Conservation (phyloP, 2,113 vertebrate genomes). For the Hypomesus transpacificus region DNA sequence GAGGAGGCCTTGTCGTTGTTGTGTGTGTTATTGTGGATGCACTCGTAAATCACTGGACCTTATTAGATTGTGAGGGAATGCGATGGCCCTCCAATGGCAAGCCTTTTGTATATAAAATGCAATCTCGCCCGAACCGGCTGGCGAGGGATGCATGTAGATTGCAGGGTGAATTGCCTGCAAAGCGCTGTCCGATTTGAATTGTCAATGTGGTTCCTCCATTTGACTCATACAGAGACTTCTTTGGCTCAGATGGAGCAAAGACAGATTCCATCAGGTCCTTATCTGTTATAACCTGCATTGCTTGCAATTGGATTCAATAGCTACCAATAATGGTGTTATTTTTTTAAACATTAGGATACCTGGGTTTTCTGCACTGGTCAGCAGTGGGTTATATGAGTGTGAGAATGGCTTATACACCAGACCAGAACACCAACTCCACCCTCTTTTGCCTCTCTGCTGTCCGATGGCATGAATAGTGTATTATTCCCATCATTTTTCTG, state of each 20-base stretch:
- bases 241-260: constrained; percentile 76
- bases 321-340: constrained; percentile 84
- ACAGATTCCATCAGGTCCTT: constrained; percentile 85
- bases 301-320: constrained; percentile 83
- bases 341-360: constrained; percentile 86
- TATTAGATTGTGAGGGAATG: constrained; percentile 49
- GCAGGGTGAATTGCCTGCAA: constrained; percentile 66
- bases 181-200: constrained; percentile 61
- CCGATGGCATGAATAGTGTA: constrained; percentile 60
- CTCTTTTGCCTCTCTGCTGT: constrained; percentile 43
- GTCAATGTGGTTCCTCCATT: constrained; percentile 62
- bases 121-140: constrained; percentile 54
- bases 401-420: constrained; percentile 19
- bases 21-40: constrained; percentile 21
- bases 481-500: constrained; percentile 69
- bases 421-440: constrained; percentile 46
- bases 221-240: constrained; percentile 61
- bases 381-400: constrained; percentile 68
- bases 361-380: constrained; percentile 86
- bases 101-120: constrained; percentile 65
- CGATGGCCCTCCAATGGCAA: constrained; percentile 35
- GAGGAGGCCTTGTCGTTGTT: constrained; percentile 19
- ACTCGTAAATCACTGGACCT: constrained; percentile 48
- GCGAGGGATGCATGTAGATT: constrained; percentile 60
- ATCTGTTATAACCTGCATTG: constrained; percentile 85